These are phyloP conservation scores for Sebastes hopkinsi DNA, from an alignment of 2,797 vertebrate species.

Conservation along the genomic window DNA sequence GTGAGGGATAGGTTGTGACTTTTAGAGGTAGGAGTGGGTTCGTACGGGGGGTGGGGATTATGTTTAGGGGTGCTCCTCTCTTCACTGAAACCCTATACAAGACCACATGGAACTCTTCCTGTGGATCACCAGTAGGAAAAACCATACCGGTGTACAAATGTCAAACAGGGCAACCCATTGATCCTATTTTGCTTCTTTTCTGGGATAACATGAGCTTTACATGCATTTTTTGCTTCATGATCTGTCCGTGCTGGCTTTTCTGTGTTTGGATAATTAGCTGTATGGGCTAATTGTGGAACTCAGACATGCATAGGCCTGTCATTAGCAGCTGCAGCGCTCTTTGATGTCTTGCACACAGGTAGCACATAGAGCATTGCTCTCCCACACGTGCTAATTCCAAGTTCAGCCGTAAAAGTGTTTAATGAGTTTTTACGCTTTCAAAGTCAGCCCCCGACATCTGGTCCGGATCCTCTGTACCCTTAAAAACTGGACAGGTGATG, in stretches of 20 bases:
- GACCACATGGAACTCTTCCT: conserved; percentile 47
- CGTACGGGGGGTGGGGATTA: conserved; percentile 68
- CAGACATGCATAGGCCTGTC: conserved; percentile 65
- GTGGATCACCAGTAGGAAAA: conserved; percentile 33
- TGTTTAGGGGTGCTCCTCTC: conserved; percentile 62
- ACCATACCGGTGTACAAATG: background rate
- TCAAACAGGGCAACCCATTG: background rate
- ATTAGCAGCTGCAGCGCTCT: conserved; percentile 64
- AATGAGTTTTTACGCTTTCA: conserved; percentile 61
- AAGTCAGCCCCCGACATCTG: conserved; percentile 70
- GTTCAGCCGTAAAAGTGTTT: conserved; percentile 67
- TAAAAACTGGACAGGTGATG: conserved; percentile 31
- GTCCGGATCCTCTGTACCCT: conserved; percentile 30
- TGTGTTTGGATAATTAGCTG: conserved; percentile 50
- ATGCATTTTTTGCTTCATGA: background rate
- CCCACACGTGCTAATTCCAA: conserved; percentile 49
- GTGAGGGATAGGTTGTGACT: conserved; percentile 72
- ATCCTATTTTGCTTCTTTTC: background rate
- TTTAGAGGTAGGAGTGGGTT: conserved; percentile 68
- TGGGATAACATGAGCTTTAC: background rate
- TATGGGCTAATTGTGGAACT: conserved; percentile 56
- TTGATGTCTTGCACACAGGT: conserved; percentile 73
- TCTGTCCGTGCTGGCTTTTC: background rate
- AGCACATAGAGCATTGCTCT: conserved; percentile 48
- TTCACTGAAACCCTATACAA: conserved; percentile 67